Base-by-base conservation (phyloP, 2,888 invertebrate species). In the Dicyrtoma fusca region DNA sequence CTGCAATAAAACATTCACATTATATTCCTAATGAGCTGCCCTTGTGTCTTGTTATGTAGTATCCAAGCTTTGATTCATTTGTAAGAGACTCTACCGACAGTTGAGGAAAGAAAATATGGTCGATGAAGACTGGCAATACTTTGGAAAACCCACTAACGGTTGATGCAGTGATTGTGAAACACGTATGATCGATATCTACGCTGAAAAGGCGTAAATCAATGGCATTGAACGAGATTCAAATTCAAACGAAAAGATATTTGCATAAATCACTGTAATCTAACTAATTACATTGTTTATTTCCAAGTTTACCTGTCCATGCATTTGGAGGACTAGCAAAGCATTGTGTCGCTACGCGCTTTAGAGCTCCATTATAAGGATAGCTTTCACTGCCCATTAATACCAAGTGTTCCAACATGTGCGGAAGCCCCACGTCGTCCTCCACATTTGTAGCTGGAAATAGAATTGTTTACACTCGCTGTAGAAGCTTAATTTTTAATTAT, bases 281-380 rank as follows among this genome's bases (percentile, higher is more conserved):
- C n/a, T 34, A 34, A 34, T 5, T 5, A 8, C 34, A 3, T 3
- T 34, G 34, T 34, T 34, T 8, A 34, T 34, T 34, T 5, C 8
- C n/a, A n/a, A 34, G 34, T 34, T 34, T 8, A 49, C 49, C 49
- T 21, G 53, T 53, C 53, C 53, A 53, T 19, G 53, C 53, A 53
- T n/a, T 53, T 1, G 53, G 19, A 4, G 8, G 17, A 10, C 19
- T 53, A 2, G 53, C 53, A 17, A 53, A 21, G 53, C 53, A 53
- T 19, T 53, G 17, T 19, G 8, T n/a, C 19, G 53, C 17, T 4
- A 53, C 3, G 2, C 8, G 53, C 19, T 21, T 1, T 19, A 53
- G 21, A 4, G 53, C 5, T 19, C 53, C 53, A 53, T 53, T 53
- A 11, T 53, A 21, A 19, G 53, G 53, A 19, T 53, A 53, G 17